Percentiles rank a stretch among this genome's conserved stretches.
Conservation (phyloP, 2,797 vertebrate species). For the Dicrostonyx torquatus region DNA sequence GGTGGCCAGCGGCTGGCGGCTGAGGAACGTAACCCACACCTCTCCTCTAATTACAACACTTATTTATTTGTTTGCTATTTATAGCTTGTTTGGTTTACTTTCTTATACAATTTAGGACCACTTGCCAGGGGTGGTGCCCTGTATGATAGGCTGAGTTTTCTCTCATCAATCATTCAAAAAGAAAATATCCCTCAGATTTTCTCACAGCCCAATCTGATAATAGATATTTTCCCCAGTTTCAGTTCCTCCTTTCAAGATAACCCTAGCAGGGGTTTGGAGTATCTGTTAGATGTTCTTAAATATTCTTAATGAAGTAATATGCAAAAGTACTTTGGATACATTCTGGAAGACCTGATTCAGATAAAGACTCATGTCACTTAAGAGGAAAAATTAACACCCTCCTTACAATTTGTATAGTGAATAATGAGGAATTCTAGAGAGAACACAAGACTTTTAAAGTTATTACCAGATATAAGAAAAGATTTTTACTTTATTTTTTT, state of each 20-base stretch:
- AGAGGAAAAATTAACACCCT: neutral
- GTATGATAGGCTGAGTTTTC: too few species aligned
- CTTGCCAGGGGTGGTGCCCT: too few species aligned
- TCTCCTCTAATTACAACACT: too few species aligned
- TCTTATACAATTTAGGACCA: neutral
- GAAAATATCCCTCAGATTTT: neutral
- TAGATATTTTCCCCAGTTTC: neutral
- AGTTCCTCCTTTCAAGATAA: neutral
- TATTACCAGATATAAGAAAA: neutral
- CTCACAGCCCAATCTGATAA: neutral
- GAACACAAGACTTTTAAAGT: neutral
- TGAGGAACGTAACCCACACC: too few species aligned
- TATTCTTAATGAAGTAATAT: slow-evolving; percentile 46
- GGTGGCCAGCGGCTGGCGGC: too few species aligned
- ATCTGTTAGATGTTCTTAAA: slow-evolving; percentile 41
- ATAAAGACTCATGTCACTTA: neutral
- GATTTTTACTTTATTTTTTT: neutral
- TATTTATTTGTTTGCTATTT: neutral
- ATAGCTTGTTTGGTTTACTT: neutral
- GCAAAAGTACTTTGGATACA: slow-evolving; percentile 30
- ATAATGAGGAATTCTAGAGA: neutral
- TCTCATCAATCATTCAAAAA: neutral
- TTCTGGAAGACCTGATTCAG: neutral
- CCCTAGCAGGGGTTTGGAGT: neutral
- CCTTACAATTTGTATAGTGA: neutral